Evolutionary conservation across 1,140 invertebrate genomes (phyloP), one percentile per base, ranked within the genome.

Genomic region (Sitobion miscanthi): DNA sequence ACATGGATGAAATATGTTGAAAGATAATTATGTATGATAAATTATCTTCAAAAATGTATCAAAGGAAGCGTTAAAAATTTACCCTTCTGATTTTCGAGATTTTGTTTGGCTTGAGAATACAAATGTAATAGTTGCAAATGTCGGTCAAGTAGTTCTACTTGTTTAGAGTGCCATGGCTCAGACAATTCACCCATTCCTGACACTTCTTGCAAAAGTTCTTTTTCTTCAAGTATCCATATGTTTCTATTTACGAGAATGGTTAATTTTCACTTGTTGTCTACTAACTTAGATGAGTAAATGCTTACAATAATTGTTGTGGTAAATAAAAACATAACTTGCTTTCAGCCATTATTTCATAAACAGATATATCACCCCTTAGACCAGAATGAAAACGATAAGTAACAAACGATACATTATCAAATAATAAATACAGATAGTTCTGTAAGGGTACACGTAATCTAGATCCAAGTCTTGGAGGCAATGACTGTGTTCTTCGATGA

Each of bases 301-400:
- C 97, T 97, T 96, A 99, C 98, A 99, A 95, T 94, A 99, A 95
- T 95, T 99, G 97, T 94, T 98, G 97, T 9, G 98, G 98, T 95
- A 99, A 97, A 57, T 96, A 95, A 94, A 98, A 99, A 94, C 98
- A 98, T 2, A 98, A 95, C 94, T 97, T 97, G 92, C 97, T 97
- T 95, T 99, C 99, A 0, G 98, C 97, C 97, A 99, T 98, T 93
- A 98, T 97, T 95, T 99, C 98, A 94, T 99, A 97, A 7, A 99
- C 98, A 93, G 97, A 98, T 85, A 99, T 98, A 95, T 99, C 98
- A 11, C 98, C 98, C 6, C 98, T 97, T 14, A 98, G 96, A 9
- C 98, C 98, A 1, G 98, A 98, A 95, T 99, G 98, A 95, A 99
- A 98, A 88, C 98, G 96, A 95, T 98, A 99, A 1, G 98, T 98